These are phyloP conservation scores for Pteropus rufus DNA, from an alignment of 2,797 vertebrate genomes.

Conservation along the genomic window DNA sequence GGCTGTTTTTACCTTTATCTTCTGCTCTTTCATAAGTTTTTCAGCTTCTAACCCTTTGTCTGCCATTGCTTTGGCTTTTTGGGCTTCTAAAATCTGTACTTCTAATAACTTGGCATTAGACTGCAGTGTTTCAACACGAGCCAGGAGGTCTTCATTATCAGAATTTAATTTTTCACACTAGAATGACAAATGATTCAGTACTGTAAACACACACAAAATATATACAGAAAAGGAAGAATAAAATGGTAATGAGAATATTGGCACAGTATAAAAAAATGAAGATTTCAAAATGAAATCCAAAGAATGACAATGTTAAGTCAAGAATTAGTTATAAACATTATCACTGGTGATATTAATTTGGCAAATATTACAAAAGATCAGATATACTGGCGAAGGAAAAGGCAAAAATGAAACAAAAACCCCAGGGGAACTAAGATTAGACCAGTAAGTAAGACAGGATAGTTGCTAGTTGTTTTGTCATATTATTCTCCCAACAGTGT, in stretches of 20 bases:
- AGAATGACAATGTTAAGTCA: constrained; percentile 26
- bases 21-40: constrained; percentile 92
- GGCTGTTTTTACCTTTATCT: constrained; percentile 88
- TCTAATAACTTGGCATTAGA: constrained; percentile 89
- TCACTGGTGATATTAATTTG: background rate
- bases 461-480: background rate
- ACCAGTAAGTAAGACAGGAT: background rate
- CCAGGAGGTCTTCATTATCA: constrained; percentile 89
- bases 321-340: background rate
- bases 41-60: constrained; percentile 93
- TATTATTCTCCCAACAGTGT: background rate
- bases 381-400: background rate
- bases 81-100: constrained; percentile 89
- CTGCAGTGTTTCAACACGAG: constrained; percentile 88
- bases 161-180: constrained; percentile 89
- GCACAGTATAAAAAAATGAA: background rate
- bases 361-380: background rate
- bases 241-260: constrained; percentile 10
- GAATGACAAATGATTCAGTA: constrained; percentile 64
- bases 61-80: constrained; percentile 83
- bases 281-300: background rate
- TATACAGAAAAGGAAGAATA: background rate
- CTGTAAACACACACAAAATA: constrained; percentile 4
- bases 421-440: background rate
- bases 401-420: background rate